Base-by-base conservation (phyloP, 1,140 invertebrate species). In the Dendroctonus valens region DNA sequence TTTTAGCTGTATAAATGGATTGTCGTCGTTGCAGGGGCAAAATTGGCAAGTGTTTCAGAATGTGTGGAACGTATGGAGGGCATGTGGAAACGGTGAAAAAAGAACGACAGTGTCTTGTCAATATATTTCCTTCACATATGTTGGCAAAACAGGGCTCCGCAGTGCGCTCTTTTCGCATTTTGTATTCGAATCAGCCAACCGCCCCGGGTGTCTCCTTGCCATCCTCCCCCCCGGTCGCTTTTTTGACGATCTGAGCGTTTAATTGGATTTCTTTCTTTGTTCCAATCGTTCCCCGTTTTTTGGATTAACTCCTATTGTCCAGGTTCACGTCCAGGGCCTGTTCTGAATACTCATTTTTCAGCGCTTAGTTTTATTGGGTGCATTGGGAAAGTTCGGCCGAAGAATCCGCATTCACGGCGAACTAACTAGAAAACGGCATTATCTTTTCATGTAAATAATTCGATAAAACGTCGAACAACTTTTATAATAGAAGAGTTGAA, bases 251-350 rank as follows among this genome's bases (percentile, higher is more conserved):
- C 63, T 58, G 53, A 26, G 42, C 63, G 63, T 65, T 65, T 65
- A 65, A 65, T 65, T 65, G 63, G 63, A 65, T 65, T 65, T 65
- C 53, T 57, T 65, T 65, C 63, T 65, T 65, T 65, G 63, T 65
- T 65, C 59, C 59, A 39, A 53, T 51, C 59, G 50, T 40, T 52
- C 63, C 53, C 41, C 26, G 26, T 26, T 26, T 26, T 26, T 26
- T 26, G 26, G 26, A 26, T 26, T 26, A 26, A 26, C 26, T 26
- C 26, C 26, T 26, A 26, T 26, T 26, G 26, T 26, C 26, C 26
- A 26, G 26, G 26, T 26, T 26, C 26, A 26, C 26, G 26, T 26
- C 26, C 26, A 26, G 26, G 26, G 26, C 26, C 26, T 26, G 26
- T 26, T 26, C 26, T 26, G 26, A 26, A 26, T 26, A 26, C 26